Evolutionary conservation across 2,888 invertebrate species (phyloP), one percentile per base, ranked within the genome.

Genomic region (Drosophila ochracea): DNA sequence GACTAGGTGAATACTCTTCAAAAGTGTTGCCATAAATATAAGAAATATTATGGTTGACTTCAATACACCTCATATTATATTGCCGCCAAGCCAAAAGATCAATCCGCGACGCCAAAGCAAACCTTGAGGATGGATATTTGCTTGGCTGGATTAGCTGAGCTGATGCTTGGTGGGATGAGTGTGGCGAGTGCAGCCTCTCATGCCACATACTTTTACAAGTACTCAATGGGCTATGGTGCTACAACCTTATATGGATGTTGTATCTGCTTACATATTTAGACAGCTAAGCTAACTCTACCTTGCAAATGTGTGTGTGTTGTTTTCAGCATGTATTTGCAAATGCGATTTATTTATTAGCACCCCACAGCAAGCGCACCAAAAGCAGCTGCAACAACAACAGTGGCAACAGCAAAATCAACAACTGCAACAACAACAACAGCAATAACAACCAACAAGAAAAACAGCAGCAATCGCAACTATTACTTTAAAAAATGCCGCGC

Each of bases 261-360:
- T 28, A 57, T 25, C 11, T 62, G 30, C 25, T 39, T 55, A 54
- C 47, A 67, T 57, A 50, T 55, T 43, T 62, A 55, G 50, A 72
- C 33, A 64, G 68, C 66, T 71, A 33, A 77, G 65, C 73, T 58
- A 59, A 64, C 39, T 50, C 50, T 67, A 73, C 59, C 41, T 55
- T 54, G 77, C 61, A 52, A 59, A 41, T n/a, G 13, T 30, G 30
- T 79, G 33, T n/a, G n/a, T 41, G 21, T 43, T 43, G 33, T 43
- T 33, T 41, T 47, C 16, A 49, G 35, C 16, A n/a, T 41, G 9
- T 53, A 31, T 61, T 31, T 47, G 47, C 68, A 81, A 86, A 75
- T 91, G 83, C 82, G 87, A 84, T 90, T 91, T 89, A 87, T 91
- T 91, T 91, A 91, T 91, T 91, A 87, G 87, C 84, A 89, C 89